Conservation (phyloP, 1,140 invertebrate species). For the Thaumetopoea pityocampa region DNA sequence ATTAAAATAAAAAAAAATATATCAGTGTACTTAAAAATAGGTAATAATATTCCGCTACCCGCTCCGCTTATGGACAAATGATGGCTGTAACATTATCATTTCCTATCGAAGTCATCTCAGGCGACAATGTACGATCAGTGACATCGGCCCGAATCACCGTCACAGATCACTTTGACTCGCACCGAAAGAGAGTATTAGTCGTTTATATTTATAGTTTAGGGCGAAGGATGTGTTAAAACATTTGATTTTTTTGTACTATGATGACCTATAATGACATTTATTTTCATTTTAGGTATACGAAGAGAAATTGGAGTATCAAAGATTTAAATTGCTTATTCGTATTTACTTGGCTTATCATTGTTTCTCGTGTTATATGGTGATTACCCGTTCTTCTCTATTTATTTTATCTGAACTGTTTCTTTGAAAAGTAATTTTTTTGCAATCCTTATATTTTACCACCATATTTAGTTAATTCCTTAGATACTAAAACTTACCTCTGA, state of each 20-base stretch:
- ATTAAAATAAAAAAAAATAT: not conserved
- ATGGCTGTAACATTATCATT: conserved; percentile 35
- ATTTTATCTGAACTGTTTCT: no score
- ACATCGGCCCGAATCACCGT: conserved; percentile 53
- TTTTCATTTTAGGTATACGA: not conserved
- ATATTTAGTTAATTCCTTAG: no score
- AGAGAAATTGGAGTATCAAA: no score
- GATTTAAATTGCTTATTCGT: no score
- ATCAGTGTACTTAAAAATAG: not conserved
- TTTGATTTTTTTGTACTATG: conserved; percentile 12
- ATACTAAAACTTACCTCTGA: no score
- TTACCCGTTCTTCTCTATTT: no score
- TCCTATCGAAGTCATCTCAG: conserved; percentile 58
- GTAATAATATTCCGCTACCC: conserved; percentile 9
- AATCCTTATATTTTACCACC: no score
- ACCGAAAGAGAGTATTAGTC: conserved; percentile 54
- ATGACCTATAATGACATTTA: not conserved
- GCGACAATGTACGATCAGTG: conserved; percentile 70
- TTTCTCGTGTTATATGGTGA: no score
- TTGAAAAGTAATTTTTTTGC: no score
- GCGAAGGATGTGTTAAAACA: conserved; percentile 18
- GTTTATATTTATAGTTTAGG: conserved; percentile 34
- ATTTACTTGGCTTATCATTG: no score
- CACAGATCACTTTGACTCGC: conserved; percentile 49
- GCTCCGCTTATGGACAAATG: conserved; percentile 26